A percentile compares a stretch with the other conserved stretches of the same genome.
phyloP scores from a whole-genome alignment of 1,140 invertebrate genomes.

The Scaptodrosophila lebanonensis region DNA sequence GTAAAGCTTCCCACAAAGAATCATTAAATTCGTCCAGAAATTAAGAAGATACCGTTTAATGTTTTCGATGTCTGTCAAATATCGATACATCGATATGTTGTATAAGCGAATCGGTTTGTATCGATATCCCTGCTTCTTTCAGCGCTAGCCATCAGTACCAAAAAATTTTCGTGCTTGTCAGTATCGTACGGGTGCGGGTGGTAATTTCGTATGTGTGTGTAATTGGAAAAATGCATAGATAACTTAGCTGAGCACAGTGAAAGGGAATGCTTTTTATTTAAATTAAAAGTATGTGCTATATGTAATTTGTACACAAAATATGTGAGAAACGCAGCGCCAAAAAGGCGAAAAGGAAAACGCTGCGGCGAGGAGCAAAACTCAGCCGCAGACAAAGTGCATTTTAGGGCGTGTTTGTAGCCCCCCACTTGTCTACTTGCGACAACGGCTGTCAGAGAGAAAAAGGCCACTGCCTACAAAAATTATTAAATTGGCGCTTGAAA shows the following conservation, averaged over 20 bases:
- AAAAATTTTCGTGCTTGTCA: constrained; percentile 10
- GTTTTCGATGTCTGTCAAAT: too few relatives aligned
- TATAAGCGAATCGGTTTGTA: too few relatives aligned
- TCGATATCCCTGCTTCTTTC: too few relatives aligned
- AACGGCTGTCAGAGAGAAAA: constrained; percentile 28
- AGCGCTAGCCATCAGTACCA: too few relatives aligned
- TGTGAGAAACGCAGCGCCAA: constrained; percentile 24
- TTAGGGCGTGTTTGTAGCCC: constrained; percentile 53
- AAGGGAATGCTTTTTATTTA: constrained; percentile 6
- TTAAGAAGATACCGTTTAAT: too few relatives aligned
- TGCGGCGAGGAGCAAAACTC: constrained; percentile 16
- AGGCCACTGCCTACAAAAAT: constrained; percentile 34
- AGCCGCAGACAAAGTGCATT: constrained; percentile 49
- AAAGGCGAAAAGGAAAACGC: constrained; percentile 10
- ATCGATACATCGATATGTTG: too few relatives aligned
- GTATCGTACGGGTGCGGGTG: constrained; percentile 36
- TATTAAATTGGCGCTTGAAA: neutral
- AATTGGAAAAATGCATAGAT: constrained; percentile 63
- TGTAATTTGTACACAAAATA: constrained; percentile 16
- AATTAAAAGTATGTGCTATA: constrained; percentile 3
- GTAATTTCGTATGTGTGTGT: constrained; percentile 43
- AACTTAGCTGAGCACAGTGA: constrained; percentile 7
- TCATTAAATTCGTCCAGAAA: too few relatives aligned
- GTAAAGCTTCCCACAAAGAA: too few relatives aligned
- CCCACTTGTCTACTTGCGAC: constrained; percentile 13